Percentiles rank a stretch among this genome's conserved stretches.
Conservation (phyloP, 2,113 vertebrate species). For the Eudyptes chrysolophus region DNA sequence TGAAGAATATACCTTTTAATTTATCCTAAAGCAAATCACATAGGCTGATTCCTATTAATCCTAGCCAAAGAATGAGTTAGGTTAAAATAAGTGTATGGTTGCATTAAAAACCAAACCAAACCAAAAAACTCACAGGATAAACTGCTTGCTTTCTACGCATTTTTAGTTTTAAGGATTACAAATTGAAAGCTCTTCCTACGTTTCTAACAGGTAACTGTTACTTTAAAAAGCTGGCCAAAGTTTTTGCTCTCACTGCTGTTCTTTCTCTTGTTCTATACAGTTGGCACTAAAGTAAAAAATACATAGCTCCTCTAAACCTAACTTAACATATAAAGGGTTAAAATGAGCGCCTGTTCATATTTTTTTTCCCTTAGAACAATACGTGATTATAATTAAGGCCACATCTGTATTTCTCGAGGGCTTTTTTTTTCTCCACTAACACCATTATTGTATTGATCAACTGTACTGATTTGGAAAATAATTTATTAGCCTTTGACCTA, state of each 20-base stretch:
- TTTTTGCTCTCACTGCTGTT: constrained; percentile 65
- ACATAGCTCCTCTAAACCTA: constrained; percentile 70
- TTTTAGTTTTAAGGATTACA: constrained; percentile 90
- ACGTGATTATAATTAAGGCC: constrained; percentile 74
- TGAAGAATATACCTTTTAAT: constrained; percentile 86
- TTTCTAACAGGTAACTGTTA: constrained; percentile 75
- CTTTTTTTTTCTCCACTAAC: constrained; percentile 10
- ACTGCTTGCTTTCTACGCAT: constrained; percentile 87
- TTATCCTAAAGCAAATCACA: constrained; percentile 94
- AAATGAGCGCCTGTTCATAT: constrained; percentile 14
- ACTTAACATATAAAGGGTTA: constrained; percentile 64
- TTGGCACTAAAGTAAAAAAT: constrained; percentile 72
- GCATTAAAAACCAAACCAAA: constrained; percentile 75
- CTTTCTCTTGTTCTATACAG: constrained; percentile 61
- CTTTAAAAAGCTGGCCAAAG: constrained; percentile 62
- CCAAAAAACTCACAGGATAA: constrained; percentile 72
- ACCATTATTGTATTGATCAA: constrained; percentile 25
- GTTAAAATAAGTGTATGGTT: constrained; percentile 86
- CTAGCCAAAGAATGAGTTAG: constrained; percentile 85
- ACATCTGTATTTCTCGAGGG: constrained; percentile 66
- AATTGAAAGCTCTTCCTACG: constrained; percentile 88
- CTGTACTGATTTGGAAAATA: constrained; percentile 54
- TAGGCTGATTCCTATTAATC: constrained; percentile 85
- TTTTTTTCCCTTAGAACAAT: constrained; percentile 54
- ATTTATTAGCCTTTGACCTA: constrained; percentile 64